Evolutionary conservation across 2,113 vertebrate species (phyloP).

Genomic region (Phrynocephalus versicolor): DNA sequence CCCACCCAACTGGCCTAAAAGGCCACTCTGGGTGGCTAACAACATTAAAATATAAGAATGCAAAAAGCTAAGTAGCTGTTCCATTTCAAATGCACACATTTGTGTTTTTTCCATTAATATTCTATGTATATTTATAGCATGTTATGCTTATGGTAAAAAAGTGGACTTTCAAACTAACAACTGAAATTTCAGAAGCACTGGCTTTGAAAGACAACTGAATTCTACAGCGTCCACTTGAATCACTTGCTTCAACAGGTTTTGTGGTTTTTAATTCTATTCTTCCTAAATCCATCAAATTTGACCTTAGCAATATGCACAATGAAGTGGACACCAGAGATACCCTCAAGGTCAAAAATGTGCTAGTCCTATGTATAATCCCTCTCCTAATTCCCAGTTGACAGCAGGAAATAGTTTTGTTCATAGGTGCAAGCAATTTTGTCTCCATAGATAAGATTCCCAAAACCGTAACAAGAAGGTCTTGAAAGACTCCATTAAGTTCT

Average conservation of each 20-base stretch:
- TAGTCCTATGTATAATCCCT: background rate
- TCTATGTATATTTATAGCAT: too few species aligned
- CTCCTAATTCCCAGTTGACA: background rate
- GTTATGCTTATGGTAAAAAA: too few species aligned
- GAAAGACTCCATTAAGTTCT: conserved; percentile 20
- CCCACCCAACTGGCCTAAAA: too few species aligned
- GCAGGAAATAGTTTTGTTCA: background rate
- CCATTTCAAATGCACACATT: too few species aligned
- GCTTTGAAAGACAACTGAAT: background rate
- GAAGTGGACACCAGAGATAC: background rate
- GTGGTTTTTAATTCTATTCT: background rate
- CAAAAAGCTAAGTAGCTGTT: too few species aligned
- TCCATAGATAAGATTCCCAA: background rate
- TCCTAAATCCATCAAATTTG: background rate
- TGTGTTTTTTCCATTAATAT: too few species aligned
- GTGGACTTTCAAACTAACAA: background rate
- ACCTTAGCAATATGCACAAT: background rate
- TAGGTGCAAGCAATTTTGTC: background rate
- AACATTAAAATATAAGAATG: too few species aligned
- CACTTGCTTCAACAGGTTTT: background rate
- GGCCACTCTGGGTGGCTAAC: too few species aligned
- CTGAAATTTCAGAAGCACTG: background rate
- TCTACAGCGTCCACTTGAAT: background rate
- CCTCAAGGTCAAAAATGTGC: background rate
- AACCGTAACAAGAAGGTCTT: background rate